These are phyloP conservation scores for Teinopalpus imperialis DNA, from an alignment of 2,888 invertebrate genomes.

Conservation along the genomic window DNA sequence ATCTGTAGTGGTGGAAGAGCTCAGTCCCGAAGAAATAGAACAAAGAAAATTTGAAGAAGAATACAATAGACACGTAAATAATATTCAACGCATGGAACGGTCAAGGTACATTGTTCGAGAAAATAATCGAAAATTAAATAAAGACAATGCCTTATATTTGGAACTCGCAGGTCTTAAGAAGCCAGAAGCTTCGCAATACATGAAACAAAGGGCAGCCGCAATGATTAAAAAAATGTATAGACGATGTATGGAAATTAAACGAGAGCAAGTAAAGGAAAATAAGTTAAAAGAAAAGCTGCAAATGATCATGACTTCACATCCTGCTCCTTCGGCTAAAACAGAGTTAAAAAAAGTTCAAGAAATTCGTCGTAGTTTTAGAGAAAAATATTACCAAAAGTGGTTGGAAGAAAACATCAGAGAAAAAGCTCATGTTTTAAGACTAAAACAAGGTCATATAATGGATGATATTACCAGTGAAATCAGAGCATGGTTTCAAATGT, in stretches of 20 bases:
- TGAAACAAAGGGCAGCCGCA: conserved; percentile 48
- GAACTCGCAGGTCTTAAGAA: conserved; percentile 65
- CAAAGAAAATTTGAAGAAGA: conserved; percentile 46
- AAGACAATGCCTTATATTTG: conserved; percentile 58
- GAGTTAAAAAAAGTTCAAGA: conserved; percentile 71
- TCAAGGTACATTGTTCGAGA: conserved; percentile 42
- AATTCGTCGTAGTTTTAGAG: conserved; percentile 65
- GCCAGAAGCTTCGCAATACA: conserved; percentile 43
- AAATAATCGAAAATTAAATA: conserved; percentile 48
- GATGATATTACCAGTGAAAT: conserved; percentile 90
- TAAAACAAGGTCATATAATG: conserved; percentile 82
- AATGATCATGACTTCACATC: conserved; percentile 80
- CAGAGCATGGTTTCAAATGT: conserved; percentile 87
- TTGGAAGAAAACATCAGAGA: conserved; percentile 69
- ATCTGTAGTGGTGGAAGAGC: conserved; percentile 39
- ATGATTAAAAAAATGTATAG: conserved; percentile 61
- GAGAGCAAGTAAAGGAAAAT: conserved; percentile 56
- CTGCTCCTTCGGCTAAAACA: conserved; percentile 63
- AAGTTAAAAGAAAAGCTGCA: conserved; percentile 74
- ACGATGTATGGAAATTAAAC: conserved; percentile 64
- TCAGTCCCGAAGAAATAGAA: conserved; percentile 54
- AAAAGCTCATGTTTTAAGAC: conserved; percentile 69
- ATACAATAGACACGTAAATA: conserved; percentile 48
- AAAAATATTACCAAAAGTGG: conserved; percentile 68
- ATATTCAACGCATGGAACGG: conserved; percentile 72